Conservation (phyloP, 2,797 vertebrate genomes). For the Pseudomugil tenellus region DNA sequence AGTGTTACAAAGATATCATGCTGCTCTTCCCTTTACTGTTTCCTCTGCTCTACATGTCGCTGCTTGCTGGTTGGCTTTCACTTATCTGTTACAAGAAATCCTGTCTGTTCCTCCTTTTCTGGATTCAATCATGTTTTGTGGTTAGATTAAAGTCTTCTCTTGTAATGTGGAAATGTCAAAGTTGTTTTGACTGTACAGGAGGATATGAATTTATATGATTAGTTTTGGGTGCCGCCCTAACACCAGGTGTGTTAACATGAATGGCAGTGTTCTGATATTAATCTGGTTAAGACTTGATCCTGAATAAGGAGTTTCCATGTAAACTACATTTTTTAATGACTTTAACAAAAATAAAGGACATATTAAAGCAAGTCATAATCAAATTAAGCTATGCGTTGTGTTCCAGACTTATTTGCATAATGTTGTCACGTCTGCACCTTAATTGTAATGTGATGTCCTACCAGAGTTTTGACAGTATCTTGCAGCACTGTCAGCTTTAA, state of each 20-base stretch:
- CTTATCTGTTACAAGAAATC: constrained; percentile 49
- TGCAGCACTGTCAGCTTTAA: neutral
- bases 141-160: constrained; percentile 56
- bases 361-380: neutral
- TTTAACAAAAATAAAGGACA: neutral
- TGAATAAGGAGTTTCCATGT: neutral
- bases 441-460: neutral
- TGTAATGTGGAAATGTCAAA: constrained; percentile 27
- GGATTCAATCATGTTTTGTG: constrained; percentile 60
- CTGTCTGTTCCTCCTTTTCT: constrained; percentile 40
- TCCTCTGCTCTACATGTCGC: constrained; percentile 38
- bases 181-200: constrained; percentile 51
- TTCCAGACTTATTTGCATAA: neutral
- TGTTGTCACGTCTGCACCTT: neutral
- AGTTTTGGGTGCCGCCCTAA: neutral
- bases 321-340: neutral
- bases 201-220: constrained; percentile 35
- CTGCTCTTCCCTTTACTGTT: constrained; percentile 7
- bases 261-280: neutral
- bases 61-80: constrained; percentile 44
- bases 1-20: constrained; percentile 7
- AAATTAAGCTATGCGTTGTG: neutral
- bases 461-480: neutral
- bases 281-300: neutral
- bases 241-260: neutral